Evolutionary conservation across 30 jellyfish, hydroid and myxozoan species (phyloP), one percentile per base, ranked within the genome.

Genomic region (Nemopilema nomurai): DNA sequence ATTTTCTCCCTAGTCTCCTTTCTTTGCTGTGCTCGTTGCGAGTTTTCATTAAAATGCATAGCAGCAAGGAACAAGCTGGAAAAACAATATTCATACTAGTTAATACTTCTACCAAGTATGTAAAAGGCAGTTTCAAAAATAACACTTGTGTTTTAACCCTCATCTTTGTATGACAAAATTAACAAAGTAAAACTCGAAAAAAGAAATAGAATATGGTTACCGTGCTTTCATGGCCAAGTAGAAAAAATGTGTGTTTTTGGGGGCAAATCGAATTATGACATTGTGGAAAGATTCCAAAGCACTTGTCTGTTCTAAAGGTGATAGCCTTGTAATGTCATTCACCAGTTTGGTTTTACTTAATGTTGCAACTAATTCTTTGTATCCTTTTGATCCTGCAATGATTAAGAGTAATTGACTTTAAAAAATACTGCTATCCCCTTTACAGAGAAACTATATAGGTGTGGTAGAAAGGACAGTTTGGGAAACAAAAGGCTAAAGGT

Each of bases 41-140:
- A 18, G 32, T 74, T 74, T 41, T 74, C 73, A 25, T 49, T 74
- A 30, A 74, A 74, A 51, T 74, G 84, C 51, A 74, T 18, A 27
- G 84, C 72, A 18, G 84, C 84, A 19, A 74, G 71, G 24, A 74
- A 49, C 51, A 74, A 49, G 63, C 84, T 74, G 22, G 23, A 74
- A 22, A 74, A 41, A 41, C 57, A 41, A 41, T 41, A 41, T 41
- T 41, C 57, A 41, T 41, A 41, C 57, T 41, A 41, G 57, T 41
- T 41, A 41, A 41, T 41, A 41, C 57, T 41, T 41, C 57, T 41
- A 41, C 57, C 57, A 41, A 41, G 57, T 41, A 41, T 41, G 57
- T 41, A 41, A 41, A 41, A 41, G 57, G 57, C 57, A 41, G 57
- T 41, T 41, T 41, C 57, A 41, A 13, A 41, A 13, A 41, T 41